Evolutionary conservation across 2,113 vertebrate genomes (phyloP), one percentile per base, ranked within the genome.

Genomic region (Varanus komodoensis): DNA sequence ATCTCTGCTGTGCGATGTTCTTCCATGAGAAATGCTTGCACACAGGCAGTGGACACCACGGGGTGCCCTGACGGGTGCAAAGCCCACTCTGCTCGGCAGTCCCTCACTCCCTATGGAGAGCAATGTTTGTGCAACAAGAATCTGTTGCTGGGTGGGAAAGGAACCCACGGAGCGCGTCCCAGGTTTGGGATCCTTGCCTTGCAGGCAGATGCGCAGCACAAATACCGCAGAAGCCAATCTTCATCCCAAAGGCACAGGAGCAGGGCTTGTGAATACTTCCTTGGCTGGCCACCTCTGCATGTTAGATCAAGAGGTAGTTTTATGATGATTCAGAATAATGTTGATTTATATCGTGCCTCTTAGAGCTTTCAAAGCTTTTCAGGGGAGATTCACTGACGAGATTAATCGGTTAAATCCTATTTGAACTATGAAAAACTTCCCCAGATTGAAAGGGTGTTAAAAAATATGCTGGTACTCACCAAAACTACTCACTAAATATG

Each of bases 101-200:
- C 78, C 6, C 92, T 54, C 74, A 19, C 83, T 86, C 88, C 84
- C 84, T 2, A 69, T 64, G 81, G 69, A 79, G 67, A 91, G 27
- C 38, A 54, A 1, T n/a, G 1, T 81, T 74, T 77, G 11, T 48
- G 61, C 48, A 92, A 67, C n/a, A 2, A 32, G 23, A 67, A 17
- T 38, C 75, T 89, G 78, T 75, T 91, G 34, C 61, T 82, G 74
- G 86, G 77, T 89, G 71, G 80, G n/a, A 89, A 83, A 25, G 67
- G 54, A 54, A 19, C 75, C 85, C 81, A 44, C 90, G 82, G 78
- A 57, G 75, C 85, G 84, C 48, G 0, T 87, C 89, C 82, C 84
- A 91, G 85, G 32, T 52, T 34, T 94, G 90, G 90, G 71, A 83
- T 44, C 89, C 2, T 29, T 1, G 52, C 3, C 27, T 17, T 89